phyloP scores from a whole-genome alignment of 1,140 invertebrate genomes.

The Zophobas atratus region DNA sequence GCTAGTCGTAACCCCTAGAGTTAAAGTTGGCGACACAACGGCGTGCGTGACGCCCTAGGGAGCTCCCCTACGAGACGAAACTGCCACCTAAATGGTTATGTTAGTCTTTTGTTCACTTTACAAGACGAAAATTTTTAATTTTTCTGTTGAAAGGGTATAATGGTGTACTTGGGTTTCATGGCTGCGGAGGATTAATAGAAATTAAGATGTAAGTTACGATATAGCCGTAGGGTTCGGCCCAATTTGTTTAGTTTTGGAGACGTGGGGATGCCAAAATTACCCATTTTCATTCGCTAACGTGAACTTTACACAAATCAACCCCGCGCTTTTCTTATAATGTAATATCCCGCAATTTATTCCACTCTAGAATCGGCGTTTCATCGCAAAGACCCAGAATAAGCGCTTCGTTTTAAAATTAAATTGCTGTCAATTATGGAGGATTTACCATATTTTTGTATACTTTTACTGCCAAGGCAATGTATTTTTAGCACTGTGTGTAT shows the following conservation, averaged over 20 bases:
- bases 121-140: conserved; percentile 53
- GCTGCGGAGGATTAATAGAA: conserved; percentile 53
- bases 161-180: conserved; percentile 50
- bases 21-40: conserved; percentile 49
- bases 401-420: neutral
- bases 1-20: conserved; percentile 45
- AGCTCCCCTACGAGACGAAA: conserved; percentile 49
- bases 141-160: conserved; percentile 54
- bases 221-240: conserved; percentile 28
- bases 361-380: conserved; percentile 3
- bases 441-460: too few relatives aligned
- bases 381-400: neutral
- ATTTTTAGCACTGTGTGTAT: too few relatives aligned
- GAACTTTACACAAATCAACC: conserved; percentile 54
- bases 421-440: too few relatives aligned
- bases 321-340: conserved; percentile 4
- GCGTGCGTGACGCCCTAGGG: conserved; percentile 48
- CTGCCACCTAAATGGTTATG: conserved; percentile 52
- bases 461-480: too few relatives aligned
- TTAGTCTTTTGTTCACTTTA: conserved; percentile 55
- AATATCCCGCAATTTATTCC: conserved; percentile 12
- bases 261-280: conserved; percentile 37
- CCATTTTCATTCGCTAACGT: conserved; percentile 54
- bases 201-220: conserved; percentile 56
- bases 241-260: conserved; percentile 33